Base-by-base conservation (phyloP, 1,140 invertebrate genomes). In the Campoletis sonorensis region DNA sequence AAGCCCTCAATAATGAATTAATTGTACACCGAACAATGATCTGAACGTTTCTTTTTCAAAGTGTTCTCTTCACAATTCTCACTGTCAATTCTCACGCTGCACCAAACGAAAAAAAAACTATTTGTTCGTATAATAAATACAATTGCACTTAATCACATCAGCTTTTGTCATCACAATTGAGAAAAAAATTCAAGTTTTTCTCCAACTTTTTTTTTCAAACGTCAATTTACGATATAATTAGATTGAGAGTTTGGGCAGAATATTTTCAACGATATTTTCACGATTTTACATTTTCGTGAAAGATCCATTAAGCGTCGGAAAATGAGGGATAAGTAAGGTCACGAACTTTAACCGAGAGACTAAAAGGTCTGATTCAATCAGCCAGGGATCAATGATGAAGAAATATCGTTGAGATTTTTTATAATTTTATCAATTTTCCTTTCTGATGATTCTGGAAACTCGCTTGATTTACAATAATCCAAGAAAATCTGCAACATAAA, bases 1-100 rank as follows among this genome's bases (percentile, higher is more conserved):
- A 85, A 79, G 79, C 82, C 87, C 86, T 87, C 85, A 84, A 84
- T 86, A 49, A 80, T 61, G 30, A 70, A 73, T 45, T 64, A 5
- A 18, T 73, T 80, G 33, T 73, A 73, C 70, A 23, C 30, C 4
- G 21, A 71, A 49, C n/a, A 51, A 45, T 1, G 51, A 27, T 33
- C 16, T n/a, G 51, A 51, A 51, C 49, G 18, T 51, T 51, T 71
- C 51, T 3, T 54, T n/a, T 58, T 40, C 16, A 70, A 80, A 64
- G 40, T 21, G n/a, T 23, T 51, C 23, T 64, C 18, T 2, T 67
- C 45, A 68, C n/a, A 76, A 49, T 75, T 67, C 40, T 64, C 33
- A 80, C 49, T 54, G 21, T 71, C 18, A 18, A 70, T 70, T 30
- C n/a, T 21, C 23, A 37, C 61, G 61, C 27, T 64, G 23, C 61